These are phyloP conservation scores for Alloscopus bannaensis DNA, from an alignment of 2,888 invertebrate species.

Conservation along the genomic window DNA sequence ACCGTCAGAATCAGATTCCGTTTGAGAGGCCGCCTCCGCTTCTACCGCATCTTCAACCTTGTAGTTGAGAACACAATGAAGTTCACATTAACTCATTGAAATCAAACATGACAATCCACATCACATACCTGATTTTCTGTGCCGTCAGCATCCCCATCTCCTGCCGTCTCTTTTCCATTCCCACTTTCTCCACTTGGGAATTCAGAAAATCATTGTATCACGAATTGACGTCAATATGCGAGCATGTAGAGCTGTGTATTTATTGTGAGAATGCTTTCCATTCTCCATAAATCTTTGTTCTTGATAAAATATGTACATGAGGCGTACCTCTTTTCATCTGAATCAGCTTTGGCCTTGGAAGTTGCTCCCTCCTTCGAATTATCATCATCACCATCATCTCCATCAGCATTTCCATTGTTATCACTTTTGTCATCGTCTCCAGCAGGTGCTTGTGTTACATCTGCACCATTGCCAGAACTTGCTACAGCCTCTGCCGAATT, in stretches of 20 bases:
- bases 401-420: constrained; percentile 15
- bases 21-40: background rate
- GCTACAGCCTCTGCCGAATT: constrained; percentile 19
- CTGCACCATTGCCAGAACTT: background rate
- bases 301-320: background rate
- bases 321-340: constrained; percentile 26
- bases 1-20: background rate
- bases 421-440: constrained; percentile 22
- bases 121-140: constrained; percentile 38
- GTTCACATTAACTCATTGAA: background rate
- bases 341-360: constrained; percentile 10
- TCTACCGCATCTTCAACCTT: constrained; percentile 29
- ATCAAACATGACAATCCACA: constrained; percentile 17
- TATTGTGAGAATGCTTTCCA: too few species aligned
- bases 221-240: too few species aligned
- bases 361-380: constrained; percentile 22
- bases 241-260: too few species aligned
- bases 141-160: constrained; percentile 17
- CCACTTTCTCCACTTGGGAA: constrained; percentile 16
- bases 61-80: background rate
- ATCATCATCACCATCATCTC: constrained; percentile 11
- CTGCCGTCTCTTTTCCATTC: constrained; percentile 16
- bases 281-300: too few species aligned
- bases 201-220: background rate
- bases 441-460: background rate